Percentiles rank a stretch among this genome's conserved stretches.
phyloP scores from a whole-genome alignment of 92 coral and sea anemone genomes.

The Muricea muricata region DNA sequence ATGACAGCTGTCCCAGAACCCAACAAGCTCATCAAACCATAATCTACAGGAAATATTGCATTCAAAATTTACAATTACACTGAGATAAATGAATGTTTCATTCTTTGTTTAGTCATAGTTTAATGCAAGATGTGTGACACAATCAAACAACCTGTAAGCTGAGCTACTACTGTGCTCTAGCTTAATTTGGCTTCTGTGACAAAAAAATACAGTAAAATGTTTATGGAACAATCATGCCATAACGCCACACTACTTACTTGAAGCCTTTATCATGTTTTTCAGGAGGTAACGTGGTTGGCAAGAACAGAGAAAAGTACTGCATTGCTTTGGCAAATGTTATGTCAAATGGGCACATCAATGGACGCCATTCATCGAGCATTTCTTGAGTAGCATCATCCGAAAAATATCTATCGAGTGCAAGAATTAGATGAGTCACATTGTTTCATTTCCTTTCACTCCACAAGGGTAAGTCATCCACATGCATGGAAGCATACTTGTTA shows the following conservation, averaged over 20 bases:
- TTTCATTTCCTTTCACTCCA: too few species aligned
- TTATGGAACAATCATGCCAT: too few species aligned
- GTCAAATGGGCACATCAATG: slow-evolving; percentile 94
- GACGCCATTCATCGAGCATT: slow-evolving; percentile 99
- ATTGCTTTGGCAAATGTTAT: slow-evolving; percentile 85
- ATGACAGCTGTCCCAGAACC: slow-evolving; percentile 89
- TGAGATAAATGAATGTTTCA: too few species aligned
- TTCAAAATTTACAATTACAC: too few species aligned
- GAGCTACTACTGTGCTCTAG: too few species aligned
- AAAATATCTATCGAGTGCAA: slow-evolving; percentile 72
- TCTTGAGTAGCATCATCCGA: slow-evolving; percentile 93
- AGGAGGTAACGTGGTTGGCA: slow-evolving; percentile 92
- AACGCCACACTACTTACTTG: slow-evolving; percentile 63
- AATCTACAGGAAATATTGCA: slow-evolving; percentile 53
- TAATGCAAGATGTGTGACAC: too few species aligned
- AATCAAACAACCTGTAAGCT: too few species aligned
- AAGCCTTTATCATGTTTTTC: slow-evolving; percentile 80
- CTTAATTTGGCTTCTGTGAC: too few species aligned
- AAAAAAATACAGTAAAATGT: too few species aligned
- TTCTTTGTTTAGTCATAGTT: too few species aligned
- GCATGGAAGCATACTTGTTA: too few species aligned
- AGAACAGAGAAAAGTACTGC: slow-evolving; percentile 85
- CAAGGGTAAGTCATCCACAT: too few species aligned
- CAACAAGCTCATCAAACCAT: slow-evolving; percentile 95
- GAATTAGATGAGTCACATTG: background rate